Evolutionary conservation across 2,113 vertebrate species (phyloP).

Genomic region (Oostethus manadensis): DNA sequence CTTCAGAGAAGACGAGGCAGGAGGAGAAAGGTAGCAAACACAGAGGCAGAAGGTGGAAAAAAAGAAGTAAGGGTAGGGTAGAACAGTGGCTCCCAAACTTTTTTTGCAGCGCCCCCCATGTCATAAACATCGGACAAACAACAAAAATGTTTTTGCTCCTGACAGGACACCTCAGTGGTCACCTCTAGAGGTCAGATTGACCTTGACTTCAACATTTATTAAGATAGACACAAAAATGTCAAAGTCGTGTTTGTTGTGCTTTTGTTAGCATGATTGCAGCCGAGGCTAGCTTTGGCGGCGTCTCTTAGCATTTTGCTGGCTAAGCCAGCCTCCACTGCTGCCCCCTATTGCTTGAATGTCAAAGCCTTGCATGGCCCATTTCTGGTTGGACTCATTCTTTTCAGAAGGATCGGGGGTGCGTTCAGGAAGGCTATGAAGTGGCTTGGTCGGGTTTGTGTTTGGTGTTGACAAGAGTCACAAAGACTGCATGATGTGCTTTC

Average conservation of each 20-base stretch:
- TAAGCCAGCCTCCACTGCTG: no score
- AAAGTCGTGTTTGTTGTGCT: conserved; percentile 30
- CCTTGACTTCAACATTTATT: conserved; percentile 33
- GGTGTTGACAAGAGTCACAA: no score
- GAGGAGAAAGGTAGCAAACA: no score
- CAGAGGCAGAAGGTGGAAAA: neutral
- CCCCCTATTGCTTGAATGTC: no score
- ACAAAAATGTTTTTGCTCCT: neutral
- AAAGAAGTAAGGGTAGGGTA: neutral
- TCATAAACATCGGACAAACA: no score
- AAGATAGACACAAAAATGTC: conserved; percentile 35
- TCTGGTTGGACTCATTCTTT: no score
- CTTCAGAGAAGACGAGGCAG: neutral
- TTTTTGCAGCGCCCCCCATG: no score
- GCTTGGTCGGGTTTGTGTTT: conserved; percentile 12
- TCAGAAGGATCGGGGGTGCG: neutral
- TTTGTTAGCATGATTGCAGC: conserved; percentile 23
- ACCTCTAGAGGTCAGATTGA: neutral
- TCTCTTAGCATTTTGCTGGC: no score
- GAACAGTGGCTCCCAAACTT: neutral
- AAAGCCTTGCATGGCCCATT: no score
- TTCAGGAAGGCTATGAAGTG: conserved; percentile 45
- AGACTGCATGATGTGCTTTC: no score
- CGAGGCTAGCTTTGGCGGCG: no score
- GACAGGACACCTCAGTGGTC: neutral